Evolutionary conservation across 2,888 invertebrate genomes (phyloP), one percentile per base, ranked within the genome.

Genomic region (Lepidocyrtinus sp.): DNA sequence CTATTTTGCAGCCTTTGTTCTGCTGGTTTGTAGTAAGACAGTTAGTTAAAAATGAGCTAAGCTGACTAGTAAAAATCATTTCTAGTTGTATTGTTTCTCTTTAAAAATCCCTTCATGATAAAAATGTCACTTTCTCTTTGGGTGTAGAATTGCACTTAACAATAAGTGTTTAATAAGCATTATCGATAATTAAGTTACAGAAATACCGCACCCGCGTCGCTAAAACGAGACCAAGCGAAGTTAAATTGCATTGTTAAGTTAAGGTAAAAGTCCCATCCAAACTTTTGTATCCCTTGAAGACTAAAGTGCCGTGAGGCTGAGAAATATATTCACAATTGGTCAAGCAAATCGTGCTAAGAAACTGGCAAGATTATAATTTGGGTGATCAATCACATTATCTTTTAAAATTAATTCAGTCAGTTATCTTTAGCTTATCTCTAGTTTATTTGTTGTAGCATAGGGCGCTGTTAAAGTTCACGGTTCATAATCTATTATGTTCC

Each of bases 111-210:
- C 2, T 50, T 50, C 15, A 50, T 50, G 50, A 50, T 2, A 50
- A 50, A 50, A 50, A 17, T 50, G 50, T 50, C 50, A 50, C 50
- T 50, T 50, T 50, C 50, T n/a, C 50, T 50, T 50, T 50, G 15
- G 50, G n/a, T 7, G 17, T 12, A 50, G 50, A n/a, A n/a, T n/a
- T n/a, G n/a, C n/a, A n/a, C n/a, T n/a, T n/a, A n/a, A n/a, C n/a
- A n/a, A n/a, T n/a, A n/a, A n/a, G n/a, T n/a, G n/a, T n/a, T n/a
- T n/a, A n/a, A n/a, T n/a, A n/a, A n/a, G n/a, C n/a, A n/a, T n/a
- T n/a, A n/a, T n/a, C n/a, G n/a, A n/a, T n/a, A n/a, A n/a, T n/a
- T n/a, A n/a, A n/a, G n/a, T n/a, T n/a, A n/a, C n/a, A n/a, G n/a
- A n/a, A n/a, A n/a, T n/a, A n/a, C n/a, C n/a, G n/a, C n/a, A n/a